Percentiles rank a stretch among this genome's conserved stretches.
Conservation (phyloP, 2,888 invertebrate genomes). For the Apeira syringaria region DNA sequence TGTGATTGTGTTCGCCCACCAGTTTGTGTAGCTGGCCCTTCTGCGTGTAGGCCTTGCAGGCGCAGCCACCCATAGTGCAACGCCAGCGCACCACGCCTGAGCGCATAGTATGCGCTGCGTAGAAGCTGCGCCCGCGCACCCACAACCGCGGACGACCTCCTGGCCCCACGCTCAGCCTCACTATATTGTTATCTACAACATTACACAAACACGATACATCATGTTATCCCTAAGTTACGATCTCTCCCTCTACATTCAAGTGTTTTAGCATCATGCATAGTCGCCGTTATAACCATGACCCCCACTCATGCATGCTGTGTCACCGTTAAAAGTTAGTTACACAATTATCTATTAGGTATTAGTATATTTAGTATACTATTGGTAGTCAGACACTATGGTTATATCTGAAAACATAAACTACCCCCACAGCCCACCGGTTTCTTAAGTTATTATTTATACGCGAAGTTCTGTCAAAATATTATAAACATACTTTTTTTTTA, state of each 20-base stretch:
- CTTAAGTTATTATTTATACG: no score
- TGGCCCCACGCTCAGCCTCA: conserved; percentile 73
- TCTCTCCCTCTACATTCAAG: background rate
- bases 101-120: conserved; percentile 78
- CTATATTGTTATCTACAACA: conserved; percentile 56
- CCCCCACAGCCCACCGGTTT: no score
- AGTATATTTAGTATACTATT: no score
- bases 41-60: conserved; percentile 77
- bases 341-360: no score
- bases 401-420: no score
- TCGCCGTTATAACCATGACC: no score
- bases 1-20: conserved; percentile 76
- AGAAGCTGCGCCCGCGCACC: conserved; percentile 78
- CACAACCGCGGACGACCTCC: conserved; percentile 75
- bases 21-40: conserved; percentile 73
- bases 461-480: no score
- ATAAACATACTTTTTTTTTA: no score
- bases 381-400: no score
- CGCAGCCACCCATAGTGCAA: conserved; percentile 78
- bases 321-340: no score
- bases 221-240: background rate
- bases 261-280: conserved; percentile 7
- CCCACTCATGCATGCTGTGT: no score
- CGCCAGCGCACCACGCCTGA: conserved; percentile 78
- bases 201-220: conserved; percentile 27